Percentiles rank a stretch among this genome's conserved stretches.
phyloP scores from a whole-genome alignment of 1,140 invertebrate species.

The Brachionus manjavacas region DNA sequence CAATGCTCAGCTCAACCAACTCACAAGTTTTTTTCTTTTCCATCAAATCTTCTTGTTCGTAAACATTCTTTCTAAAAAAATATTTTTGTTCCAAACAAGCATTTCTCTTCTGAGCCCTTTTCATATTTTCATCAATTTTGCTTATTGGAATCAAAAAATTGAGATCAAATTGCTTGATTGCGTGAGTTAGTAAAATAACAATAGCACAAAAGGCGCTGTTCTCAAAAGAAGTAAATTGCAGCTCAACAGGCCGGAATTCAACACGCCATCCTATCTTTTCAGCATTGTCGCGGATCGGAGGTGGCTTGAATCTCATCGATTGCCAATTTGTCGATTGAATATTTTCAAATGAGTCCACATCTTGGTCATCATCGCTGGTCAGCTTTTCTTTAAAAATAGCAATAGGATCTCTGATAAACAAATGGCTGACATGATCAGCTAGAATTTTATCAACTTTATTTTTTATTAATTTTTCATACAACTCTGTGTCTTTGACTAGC shows the following conservation, averaged over 20 bases:
- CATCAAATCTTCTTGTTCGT: neutral
- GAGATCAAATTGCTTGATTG: slow-evolving; percentile 90
- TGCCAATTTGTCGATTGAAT: slow-evolving; percentile 99
- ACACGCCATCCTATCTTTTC: slow-evolving; percentile 91
- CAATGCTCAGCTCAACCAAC: neutral
- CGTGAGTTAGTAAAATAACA: slow-evolving; percentile 87
- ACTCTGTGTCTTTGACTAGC: slow-evolving; percentile 75
- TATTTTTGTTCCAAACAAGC: slow-evolving; percentile 77
- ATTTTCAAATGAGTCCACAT: slow-evolving; percentile 82
- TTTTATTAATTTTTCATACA: slow-evolving; percentile 74
- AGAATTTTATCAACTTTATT: slow-evolving; percentile 83
- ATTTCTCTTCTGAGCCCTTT: slow-evolving; percentile 80
- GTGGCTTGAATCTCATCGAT: slow-evolving; percentile 98
- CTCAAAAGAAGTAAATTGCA: slow-evolving; percentile 97
- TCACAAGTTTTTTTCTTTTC: neutral
- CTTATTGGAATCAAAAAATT: slow-evolving; percentile 97
- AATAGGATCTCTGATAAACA: slow-evolving; percentile 95
- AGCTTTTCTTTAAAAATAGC: slow-evolving; percentile 90
- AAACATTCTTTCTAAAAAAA: slow-evolving; percentile 77
- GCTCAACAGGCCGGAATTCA: slow-evolving; percentile 96
- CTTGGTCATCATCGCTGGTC: slow-evolving; percentile 89
- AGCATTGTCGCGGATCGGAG: slow-evolving; percentile 68
- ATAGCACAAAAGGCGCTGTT: slow-evolving; percentile 99
- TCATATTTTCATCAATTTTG: slow-evolving; percentile 97
- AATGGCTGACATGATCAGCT: slow-evolving; percentile 89